These are phyloP conservation scores for Leptestheria dahalacensis DNA, from an alignment of 1,140 invertebrate genomes.

Conservation along the genomic window DNA sequence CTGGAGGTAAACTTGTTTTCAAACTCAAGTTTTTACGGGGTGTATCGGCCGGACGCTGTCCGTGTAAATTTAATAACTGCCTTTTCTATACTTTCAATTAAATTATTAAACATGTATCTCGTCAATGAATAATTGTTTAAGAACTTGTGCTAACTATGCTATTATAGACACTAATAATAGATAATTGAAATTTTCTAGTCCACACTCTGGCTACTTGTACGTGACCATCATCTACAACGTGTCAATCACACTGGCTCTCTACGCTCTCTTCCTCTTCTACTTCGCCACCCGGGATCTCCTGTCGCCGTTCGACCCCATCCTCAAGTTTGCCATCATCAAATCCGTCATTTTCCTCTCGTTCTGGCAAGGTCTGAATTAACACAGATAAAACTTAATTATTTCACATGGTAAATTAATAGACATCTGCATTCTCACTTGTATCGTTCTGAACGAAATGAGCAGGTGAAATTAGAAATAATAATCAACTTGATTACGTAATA, in stretches of 20 bases:
- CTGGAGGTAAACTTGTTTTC: constrained; percentile 54
- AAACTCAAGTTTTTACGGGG: too few species aligned
- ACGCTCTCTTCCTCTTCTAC: constrained; percentile 95
- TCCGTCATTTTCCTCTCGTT: constrained; percentile 99
- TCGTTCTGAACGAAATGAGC: background rate
- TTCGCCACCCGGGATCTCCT: constrained; percentile 91
- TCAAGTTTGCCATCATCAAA: constrained; percentile 99
- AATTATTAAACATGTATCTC: constrained; percentile 16
- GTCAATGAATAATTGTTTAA: background rate
- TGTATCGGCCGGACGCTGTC: too few species aligned
- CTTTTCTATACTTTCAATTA: too few species aligned
- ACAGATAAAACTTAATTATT: constrained; percentile 38
- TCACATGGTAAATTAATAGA: background rate
- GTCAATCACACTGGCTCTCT: constrained; percentile 88
- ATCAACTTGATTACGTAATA: background rate
- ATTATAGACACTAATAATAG: too few species aligned
- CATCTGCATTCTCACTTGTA: background rate
- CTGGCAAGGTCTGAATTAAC: constrained; percentile 94
- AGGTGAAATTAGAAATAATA: background rate
- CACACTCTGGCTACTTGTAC: constrained; percentile 91
- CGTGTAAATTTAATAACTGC: too few species aligned
- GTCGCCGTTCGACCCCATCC: constrained; percentile 90
- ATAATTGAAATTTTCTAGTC: constrained; percentile 38
- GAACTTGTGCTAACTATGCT: too few species aligned
- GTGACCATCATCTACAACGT: constrained; percentile 98